A percentile compares a stretch with the other conserved stretches of the same genome.
These are phyloP conservation scores for Eptesicus fuscus DNA, from an alignment of 2,113 vertebrate genomes.

Conservation along the genomic window DNA sequence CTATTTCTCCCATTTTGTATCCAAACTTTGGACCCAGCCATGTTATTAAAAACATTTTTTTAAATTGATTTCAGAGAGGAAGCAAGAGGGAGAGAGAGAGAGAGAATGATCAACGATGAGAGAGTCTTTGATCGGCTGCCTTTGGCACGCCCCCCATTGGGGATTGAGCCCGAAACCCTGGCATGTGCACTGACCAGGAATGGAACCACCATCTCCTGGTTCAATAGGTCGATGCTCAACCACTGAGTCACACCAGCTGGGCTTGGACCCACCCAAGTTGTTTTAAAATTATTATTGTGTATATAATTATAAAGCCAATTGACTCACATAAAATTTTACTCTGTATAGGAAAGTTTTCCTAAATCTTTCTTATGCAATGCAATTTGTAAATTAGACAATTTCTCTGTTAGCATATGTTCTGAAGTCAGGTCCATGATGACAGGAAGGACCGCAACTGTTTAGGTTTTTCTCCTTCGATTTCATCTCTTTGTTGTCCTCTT, in stretches of 20 bases:
- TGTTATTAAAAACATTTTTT: not conserved
- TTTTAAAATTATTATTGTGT: not conserved
- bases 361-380: not conserved
- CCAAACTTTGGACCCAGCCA: not conserved
- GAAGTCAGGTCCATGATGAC: not conserved
- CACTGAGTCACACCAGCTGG: too few species aligned
- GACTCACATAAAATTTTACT: not conserved
- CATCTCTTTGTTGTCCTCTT: not conserved
- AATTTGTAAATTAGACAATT: not conserved
- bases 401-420: not conserved
- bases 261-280: not conserved
- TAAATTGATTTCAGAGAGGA: too few species aligned
- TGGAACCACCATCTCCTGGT: too few species aligned
- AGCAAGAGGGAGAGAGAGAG: too few species aligned
- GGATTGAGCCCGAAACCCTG: too few species aligned
- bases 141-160: too few species aligned
- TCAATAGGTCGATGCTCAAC: too few species aligned
- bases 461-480: not conserved
- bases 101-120: too few species aligned
- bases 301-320: not conserved
- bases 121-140: too few species aligned
- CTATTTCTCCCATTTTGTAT: not conserved
- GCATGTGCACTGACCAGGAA: too few species aligned
- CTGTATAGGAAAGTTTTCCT: not conserved
- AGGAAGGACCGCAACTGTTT: not conserved